Percentiles rank a stretch among this genome's conserved stretches.
phyloP scores from a whole-genome alignment of 2,113 vertebrate species.

The Synodontis membranacea region DNA sequence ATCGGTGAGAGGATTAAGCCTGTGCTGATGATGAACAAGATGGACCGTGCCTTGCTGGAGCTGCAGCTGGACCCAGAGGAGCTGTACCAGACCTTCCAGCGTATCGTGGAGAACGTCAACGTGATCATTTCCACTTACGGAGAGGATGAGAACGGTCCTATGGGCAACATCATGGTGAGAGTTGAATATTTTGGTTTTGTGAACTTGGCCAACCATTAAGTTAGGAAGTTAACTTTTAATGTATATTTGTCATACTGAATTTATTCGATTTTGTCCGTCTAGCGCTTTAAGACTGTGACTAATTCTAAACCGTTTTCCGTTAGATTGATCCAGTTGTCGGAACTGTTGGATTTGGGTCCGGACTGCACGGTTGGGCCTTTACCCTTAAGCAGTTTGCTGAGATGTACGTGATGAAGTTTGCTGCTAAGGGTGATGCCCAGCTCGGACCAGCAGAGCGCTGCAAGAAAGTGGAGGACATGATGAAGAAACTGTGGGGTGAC shows the following conservation, averaged over 20 bases:
- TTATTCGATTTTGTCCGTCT: not conserved
- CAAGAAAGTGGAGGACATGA: slow-evolving; percentile 98
- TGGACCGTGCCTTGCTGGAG: slow-evolving; percentile 94
- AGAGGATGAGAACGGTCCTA: slow-evolving; percentile 87
- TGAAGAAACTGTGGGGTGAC: slow-evolving; percentile 98
- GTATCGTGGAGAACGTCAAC: slow-evolving; percentile 91
- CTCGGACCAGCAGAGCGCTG: slow-evolving; percentile 76
- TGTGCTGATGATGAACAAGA: slow-evolving; percentile 99
- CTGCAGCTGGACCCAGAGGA: slow-evolving; percentile 90
- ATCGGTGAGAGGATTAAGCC: slow-evolving; percentile 93
- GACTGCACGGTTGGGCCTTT: slow-evolving; percentile 96
- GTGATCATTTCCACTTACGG: slow-evolving; percentile 95
- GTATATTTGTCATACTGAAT: not conserved
- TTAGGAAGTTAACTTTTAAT: not conserved
- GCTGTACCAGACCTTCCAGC: slow-evolving; percentile 94
- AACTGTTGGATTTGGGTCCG: slow-evolving; percentile 95
- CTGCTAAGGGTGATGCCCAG: slow-evolving; percentile 87
- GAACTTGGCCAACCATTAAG: not conserved
- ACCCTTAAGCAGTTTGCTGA: slow-evolving; percentile 98
- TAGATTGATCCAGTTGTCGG: slow-evolving; percentile 89
- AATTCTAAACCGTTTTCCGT: not conserved
- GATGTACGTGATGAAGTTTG: slow-evolving; percentile 93
- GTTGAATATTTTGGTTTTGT: not conserved
- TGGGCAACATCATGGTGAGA: slow-evolving; percentile 92
- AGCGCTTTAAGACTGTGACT: not conserved